phyloP scores from a whole-genome alignment of 2,888 invertebrate genomes.

The Ormyrus nitidulus region DNA sequence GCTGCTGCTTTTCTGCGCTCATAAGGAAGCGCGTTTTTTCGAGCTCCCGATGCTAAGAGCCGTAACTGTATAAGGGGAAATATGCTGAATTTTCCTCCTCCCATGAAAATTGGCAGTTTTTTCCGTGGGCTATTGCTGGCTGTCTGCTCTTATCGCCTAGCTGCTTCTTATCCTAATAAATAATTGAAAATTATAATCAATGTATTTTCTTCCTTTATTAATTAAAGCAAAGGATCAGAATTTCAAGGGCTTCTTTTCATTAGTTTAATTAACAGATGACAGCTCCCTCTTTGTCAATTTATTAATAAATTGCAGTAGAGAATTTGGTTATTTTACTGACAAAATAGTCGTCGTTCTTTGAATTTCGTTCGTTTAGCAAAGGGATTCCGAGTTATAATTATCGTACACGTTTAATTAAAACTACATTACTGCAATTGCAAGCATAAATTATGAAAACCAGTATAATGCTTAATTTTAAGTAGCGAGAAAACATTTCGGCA shows the following conservation, averaged over 20 bases:
- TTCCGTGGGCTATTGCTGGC: too few species aligned
- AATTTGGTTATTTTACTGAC: neutral
- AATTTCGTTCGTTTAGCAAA: neutral
- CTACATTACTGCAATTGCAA: neutral
- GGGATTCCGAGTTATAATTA: neutral
- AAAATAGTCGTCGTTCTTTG: neutral
- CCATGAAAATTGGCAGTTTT: neutral
- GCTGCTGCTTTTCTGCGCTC: slow-evolving; percentile 8
- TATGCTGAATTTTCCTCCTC: neutral
- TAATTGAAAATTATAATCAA: too few species aligned
- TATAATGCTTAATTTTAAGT: too few species aligned
- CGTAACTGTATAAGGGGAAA: neutral
- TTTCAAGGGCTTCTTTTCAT: too few species aligned
- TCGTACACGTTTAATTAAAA: neutral
- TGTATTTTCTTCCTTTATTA: too few species aligned
- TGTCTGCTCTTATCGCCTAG: too few species aligned
- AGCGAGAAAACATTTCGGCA: too few species aligned
- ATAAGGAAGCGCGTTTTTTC: slow-evolving; percentile 31
- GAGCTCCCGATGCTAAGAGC: too few species aligned
- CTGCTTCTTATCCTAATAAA: too few species aligned
- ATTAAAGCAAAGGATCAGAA: too few species aligned
- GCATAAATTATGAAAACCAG: too few species aligned
- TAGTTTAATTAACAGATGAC: too few species aligned
- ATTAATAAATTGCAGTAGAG: neutral
- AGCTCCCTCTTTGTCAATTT: neutral